These are phyloP conservation scores for Phrixothrix hirtus DNA, from an alignment of 2,888 invertebrate species.

Conservation along the genomic window DNA sequence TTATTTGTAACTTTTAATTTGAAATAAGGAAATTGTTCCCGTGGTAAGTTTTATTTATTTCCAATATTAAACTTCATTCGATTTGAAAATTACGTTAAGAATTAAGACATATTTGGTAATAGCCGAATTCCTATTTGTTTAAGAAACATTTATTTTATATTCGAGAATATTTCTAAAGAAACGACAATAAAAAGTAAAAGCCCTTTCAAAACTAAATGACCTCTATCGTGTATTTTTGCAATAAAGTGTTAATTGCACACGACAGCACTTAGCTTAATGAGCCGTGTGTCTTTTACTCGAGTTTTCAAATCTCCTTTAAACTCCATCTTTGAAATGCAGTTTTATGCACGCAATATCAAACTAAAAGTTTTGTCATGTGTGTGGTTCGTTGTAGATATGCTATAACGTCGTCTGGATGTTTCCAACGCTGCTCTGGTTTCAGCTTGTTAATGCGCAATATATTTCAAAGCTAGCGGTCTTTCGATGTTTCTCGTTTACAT, in stretches of 20 bases:
- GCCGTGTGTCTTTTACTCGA: constrained; percentile 6
- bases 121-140: too few species aligned
- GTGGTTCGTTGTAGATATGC: constrained; percentile 23
- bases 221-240: neutral
- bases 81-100: too few species aligned
- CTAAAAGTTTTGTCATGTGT: constrained; percentile 9
- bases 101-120: too few species aligned
- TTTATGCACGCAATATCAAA: constrained; percentile 23
- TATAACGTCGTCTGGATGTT: constrained; percentile 30
- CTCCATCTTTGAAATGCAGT: constrained; percentile 8
- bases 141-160: too few species aligned
- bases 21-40: too few species aligned
- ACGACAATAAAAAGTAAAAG: neutral
- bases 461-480: constrained; percentile 39
- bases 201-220: neutral
- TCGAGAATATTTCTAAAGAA: too few species aligned
- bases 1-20: too few species aligned
- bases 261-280: constrained; percentile 24
- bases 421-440: constrained; percentile 28
- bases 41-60: too few species aligned
- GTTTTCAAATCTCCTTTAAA: constrained; percentile 5
- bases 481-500: constrained; percentile 41
- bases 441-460: constrained; percentile 38
- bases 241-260: neutral
- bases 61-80: too few species aligned